These are phyloP conservation scores for Syncerus caffer DNA, from an alignment of 2,797 vertebrate species.

Conservation along the genomic window DNA sequence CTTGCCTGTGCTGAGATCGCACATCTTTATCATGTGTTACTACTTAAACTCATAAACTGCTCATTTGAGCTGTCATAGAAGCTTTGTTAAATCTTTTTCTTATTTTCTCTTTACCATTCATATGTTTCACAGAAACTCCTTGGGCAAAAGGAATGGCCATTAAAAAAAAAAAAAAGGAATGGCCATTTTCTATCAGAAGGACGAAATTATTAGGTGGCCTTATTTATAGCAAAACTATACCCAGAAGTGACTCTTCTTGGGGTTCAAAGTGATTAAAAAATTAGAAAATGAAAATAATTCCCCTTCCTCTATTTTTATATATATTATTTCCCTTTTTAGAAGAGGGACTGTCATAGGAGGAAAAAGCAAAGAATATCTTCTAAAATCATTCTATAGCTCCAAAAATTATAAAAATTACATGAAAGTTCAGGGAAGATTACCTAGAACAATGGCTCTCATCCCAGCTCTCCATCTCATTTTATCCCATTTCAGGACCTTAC, in stretches of 20 bases:
- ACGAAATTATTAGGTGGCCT: background rate
- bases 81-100: background rate
- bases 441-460: background rate
- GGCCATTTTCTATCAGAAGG: background rate
- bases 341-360: background rate
- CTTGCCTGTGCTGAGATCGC: background rate
- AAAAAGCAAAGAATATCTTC: background rate
- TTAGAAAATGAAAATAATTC: background rate
- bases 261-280: background rate
- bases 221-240: background rate
- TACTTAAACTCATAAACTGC: background rate
- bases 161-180: background rate
- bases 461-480: background rate
- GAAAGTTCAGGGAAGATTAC: background rate
- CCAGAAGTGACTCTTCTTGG: background rate
- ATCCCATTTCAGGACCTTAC: background rate
- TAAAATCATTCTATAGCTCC: background rate
- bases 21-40: background rate
- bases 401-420: background rate
- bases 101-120: background rate
- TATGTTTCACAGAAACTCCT: background rate
- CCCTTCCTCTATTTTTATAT: background rate
- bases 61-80: background rate
- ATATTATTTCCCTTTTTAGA: background rate
- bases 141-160: background rate